phyloP scores from a whole-genome alignment of 1,140 invertebrate genomes.

The Drosophila asahinai region DNA sequence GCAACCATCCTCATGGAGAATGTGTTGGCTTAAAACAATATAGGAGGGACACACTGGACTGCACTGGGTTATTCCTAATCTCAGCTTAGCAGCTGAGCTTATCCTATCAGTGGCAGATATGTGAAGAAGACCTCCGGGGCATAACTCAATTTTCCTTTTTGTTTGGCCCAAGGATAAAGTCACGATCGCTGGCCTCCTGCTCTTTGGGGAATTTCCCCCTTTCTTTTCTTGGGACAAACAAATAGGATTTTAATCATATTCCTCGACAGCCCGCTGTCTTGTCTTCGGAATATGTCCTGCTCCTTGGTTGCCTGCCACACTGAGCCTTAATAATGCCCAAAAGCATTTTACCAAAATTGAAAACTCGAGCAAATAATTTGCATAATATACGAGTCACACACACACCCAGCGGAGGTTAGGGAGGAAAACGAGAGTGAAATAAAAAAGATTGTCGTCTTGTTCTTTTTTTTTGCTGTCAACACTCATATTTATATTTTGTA shows the following conservation, averaged over 20 bases:
- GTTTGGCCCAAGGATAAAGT: conserved; percentile 33
- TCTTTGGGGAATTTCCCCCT: conserved; percentile 1
- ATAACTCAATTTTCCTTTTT: conserved; percentile 59
- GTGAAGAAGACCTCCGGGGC: conserved; percentile 17
- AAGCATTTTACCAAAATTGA: conserved; percentile 79
- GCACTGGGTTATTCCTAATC: conserved; percentile 35
- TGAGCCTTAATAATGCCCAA: conserved; percentile 65
- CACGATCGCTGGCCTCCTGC: conserved; percentile 15
- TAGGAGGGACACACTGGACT: background rate
- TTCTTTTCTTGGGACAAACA: conserved; percentile 26
- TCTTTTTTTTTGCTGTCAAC: conserved; percentile 37
- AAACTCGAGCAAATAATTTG: conserved; percentile 81
- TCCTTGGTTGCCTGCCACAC: background rate
- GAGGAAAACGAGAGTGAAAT: conserved; percentile 4
- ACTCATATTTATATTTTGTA: conserved; percentile 72
- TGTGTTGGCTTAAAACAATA: conserved; percentile 43
- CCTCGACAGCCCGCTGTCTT: conserved; percentile 36
- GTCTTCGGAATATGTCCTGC: conserved; percentile 27
- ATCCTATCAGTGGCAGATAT: conserved; percentile 23
- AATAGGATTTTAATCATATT: conserved; percentile 79
- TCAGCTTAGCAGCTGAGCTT: conserved; percentile 41
- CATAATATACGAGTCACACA: conserved; percentile 63
- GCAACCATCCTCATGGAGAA: conserved; percentile 12
- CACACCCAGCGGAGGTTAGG: conserved; percentile 11
- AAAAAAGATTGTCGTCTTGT: conserved; percentile 6